phyloP scores from a whole-genome alignment of 2,888 invertebrate genomes.

The Apodemia zela region DNA sequence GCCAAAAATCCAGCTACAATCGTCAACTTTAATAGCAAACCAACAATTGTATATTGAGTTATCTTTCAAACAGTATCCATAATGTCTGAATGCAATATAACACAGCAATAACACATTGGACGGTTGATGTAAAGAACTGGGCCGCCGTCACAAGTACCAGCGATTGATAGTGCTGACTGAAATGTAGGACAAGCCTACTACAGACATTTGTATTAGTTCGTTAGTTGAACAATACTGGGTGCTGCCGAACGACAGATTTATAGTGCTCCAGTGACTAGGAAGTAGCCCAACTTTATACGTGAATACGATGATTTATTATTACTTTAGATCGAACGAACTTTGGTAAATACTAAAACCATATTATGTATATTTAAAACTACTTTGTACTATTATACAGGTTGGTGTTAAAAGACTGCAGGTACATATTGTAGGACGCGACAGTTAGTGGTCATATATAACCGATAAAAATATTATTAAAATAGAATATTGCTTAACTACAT shows the following conservation, averaged over 20 bases:
- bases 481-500: too few relatives aligned
- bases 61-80: not conserved
- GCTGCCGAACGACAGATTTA: conserved; percentile 4
- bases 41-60: too few relatives aligned
- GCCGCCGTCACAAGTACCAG: conserved; percentile 1
- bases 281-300: not conserved
- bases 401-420: too few relatives aligned
- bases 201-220: conserved; percentile 18
- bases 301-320: not conserved
- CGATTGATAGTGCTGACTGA: conserved; percentile 18
- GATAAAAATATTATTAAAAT: too few relatives aligned
- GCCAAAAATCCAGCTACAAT: too few relatives aligned
- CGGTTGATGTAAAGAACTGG: not conserved
- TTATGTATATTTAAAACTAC: too few relatives aligned
- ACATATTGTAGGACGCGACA: too few relatives aligned
- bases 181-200: conserved; percentile 18
- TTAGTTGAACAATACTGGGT: conserved; percentile 11
- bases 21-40: too few relatives aligned
- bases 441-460: too few relatives aligned
- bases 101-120: not conserved
- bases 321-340: not conserved
- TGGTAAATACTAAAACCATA: not conserved
- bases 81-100: not conserved
- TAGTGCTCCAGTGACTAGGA: not conserved
- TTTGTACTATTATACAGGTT: too few relatives aligned